Base-by-base conservation (phyloP, 2,113 vertebrate species). In the Callopanchax toddi region DNA sequence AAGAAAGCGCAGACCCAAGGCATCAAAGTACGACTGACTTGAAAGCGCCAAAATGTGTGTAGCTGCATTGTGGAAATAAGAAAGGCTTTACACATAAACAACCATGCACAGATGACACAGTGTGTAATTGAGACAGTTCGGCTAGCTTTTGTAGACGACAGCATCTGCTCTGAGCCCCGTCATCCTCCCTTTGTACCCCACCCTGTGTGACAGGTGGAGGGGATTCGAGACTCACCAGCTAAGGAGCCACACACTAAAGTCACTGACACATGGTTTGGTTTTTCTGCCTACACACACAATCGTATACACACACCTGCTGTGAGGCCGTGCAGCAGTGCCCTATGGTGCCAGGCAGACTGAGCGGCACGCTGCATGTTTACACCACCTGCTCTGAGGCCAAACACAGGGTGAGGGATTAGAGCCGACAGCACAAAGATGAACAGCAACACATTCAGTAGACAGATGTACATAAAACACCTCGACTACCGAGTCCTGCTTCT, bases 121-220 rank as follows among this genome's bases (percentile, higher is more conserved):
- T 60, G 70, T 64, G 71, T 67, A 62, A 55, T 68, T 65, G 60
- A 81, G 75, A 74, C 69, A 51, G 61, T 73, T 22, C 43, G 43
- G 57, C 65, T 68, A 76, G 68, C 81, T 89, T 32, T 81, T 85
- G 84, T 71, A 79, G 74, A 83, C 82, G 74, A 83, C 82, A 68
- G 87, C 89, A 89, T 88, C 86, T 91, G 89, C 82, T 88, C 81
- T 57, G 53, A 15, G 43, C 59, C 74, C 74, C 58, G 65, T 81
- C 80, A 76, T 79, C 80, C 62, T 83, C 77, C 81, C 76, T 67
- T 59, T 71, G 59, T 66, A 60, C 85, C 78, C 83, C 71, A 74
- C 86, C 84, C 86, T 74, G 34, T 53, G 73, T 78, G 86, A 91
- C 89, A 91, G 89, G 89, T 91, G 89, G 82, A 79, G 62, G 78